Conservation (phyloP, 2,888 invertebrate species). For the Ennomos fuscantarius region DNA sequence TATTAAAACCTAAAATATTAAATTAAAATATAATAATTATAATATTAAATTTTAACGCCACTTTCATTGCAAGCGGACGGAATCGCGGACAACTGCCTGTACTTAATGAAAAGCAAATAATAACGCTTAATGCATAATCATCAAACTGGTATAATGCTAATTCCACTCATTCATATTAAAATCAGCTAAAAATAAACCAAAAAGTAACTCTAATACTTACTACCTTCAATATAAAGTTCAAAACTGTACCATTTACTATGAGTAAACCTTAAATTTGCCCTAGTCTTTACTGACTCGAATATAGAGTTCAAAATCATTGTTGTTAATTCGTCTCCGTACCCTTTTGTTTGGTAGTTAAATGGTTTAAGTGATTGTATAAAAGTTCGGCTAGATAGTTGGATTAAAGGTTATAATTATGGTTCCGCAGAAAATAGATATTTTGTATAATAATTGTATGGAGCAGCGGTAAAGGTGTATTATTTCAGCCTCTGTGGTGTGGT, state of each 20-base stretch:
- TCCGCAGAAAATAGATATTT: slow-evolving; percentile 8
- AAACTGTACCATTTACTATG: slow-evolving; percentile 13
- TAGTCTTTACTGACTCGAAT: not conserved
- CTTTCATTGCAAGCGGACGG: too few species aligned
- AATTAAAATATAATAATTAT: too few species aligned
- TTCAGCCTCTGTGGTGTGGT: too few species aligned
- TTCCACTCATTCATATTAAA: slow-evolving; percentile 48
- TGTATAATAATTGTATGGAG: too few species aligned
- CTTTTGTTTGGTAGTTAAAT: slow-evolving; percentile 24
- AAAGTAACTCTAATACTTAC: slow-evolving; percentile 12
- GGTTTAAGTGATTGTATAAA: slow-evolving; percentile 26
- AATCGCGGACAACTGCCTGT: not conserved
- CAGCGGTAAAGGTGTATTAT: too few species aligned
- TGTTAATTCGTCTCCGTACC: slow-evolving; percentile 10
- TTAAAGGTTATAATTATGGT: not conserved
- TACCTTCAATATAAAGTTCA: slow-evolving; percentile 9
- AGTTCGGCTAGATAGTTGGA: slow-evolving; percentile 1
- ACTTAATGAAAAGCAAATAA: slow-evolving; percentile 30
- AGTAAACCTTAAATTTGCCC: not conserved
- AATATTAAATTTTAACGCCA: not conserved
- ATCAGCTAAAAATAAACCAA: slow-evolving; percentile 28
- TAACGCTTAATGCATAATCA: slow-evolving; percentile 38
- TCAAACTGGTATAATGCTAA: slow-evolving; percentile 45
- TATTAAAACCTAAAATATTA: too few species aligned
- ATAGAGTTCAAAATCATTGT: slow-evolving; percentile 27